Percentiles rank a stretch among this genome's conserved stretches.
Evolutionary conservation across 2,888 invertebrate species (phyloP).

Genomic region (Anagyrus pseudococci): DNA sequence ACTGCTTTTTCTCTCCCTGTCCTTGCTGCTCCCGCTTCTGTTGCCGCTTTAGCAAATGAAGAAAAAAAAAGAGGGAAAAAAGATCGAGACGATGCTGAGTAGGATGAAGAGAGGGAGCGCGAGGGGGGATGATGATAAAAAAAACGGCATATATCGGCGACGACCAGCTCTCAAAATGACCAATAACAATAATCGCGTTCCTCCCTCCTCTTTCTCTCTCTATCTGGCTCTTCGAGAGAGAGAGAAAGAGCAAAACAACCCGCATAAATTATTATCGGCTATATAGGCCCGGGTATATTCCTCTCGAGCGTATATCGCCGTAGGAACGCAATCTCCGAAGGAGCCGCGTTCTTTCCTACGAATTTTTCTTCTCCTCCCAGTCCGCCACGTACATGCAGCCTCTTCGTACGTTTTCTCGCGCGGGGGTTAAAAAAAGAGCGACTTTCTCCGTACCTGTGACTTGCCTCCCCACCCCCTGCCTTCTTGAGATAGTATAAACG

Average conservation of each 20-base stretch:
- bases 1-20: neutral
- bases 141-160: slow-evolving; percentile 5
- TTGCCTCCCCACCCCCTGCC: too few relatives aligned
- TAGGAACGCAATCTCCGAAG: slow-evolving; percentile 8
- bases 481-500: too few relatives aligned
- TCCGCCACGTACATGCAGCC: neutral
- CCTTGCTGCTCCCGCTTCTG: slow-evolving; percentile 9
- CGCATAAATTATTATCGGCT: slow-evolving; percentile 37
- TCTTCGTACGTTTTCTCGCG: neutral
- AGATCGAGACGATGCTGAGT: too few relatives aligned
- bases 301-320: slow-evolving; percentile 4
- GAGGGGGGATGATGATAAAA: slow-evolving; percentile 2
- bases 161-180: slow-evolving; percentile 23
- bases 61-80: neutral
- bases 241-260: slow-evolving; percentile 33
- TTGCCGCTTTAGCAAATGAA: slow-evolving; percentile 1
- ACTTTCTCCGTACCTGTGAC: too few relatives aligned
- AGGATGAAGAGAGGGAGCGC: slow-evolving; percentile 29
- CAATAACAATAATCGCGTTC: slow-evolving; percentile 40
- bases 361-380: slow-evolving; percentile 10
- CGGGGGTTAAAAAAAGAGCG: too few relatives aligned
- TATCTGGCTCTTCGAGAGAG: too few relatives aligned
- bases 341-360: slow-evolving; percentile 14
- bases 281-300: too few relatives aligned
- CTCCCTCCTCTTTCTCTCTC: too few relatives aligned